phyloP scores from a whole-genome alignment of 2,113 vertebrate species.

The Tricholaema leucomelas region DNA sequence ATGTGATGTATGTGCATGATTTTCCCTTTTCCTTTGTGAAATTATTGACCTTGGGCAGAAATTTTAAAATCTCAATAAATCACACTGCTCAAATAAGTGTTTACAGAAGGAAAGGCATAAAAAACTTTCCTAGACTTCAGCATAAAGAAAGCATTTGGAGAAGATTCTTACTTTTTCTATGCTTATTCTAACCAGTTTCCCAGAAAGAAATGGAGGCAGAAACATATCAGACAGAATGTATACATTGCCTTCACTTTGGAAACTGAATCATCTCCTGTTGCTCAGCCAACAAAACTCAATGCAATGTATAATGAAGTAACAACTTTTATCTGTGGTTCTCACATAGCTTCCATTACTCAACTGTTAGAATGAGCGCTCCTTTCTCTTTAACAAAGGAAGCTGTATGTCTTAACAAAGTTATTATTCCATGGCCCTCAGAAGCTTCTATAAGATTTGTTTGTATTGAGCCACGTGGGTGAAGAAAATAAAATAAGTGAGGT shows the following conservation, averaged over 20 bases:
- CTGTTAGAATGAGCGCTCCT: not conserved
- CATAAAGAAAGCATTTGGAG: not conserved
- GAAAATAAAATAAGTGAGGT: not conserved
- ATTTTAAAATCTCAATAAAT: fast-evolving
- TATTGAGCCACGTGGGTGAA: not conserved
- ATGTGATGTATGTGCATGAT: not conserved
- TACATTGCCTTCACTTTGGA: not conserved
- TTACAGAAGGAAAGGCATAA: fast-evolving
- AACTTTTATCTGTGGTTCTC: not conserved
- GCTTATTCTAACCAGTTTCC: not conserved
- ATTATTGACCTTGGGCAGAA: not conserved
- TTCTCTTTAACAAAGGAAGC: not conserved
- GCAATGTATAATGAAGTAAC: not conserved
- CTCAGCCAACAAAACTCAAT: not conserved
- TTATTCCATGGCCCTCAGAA: not conserved
- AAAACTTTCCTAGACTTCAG: not conserved
- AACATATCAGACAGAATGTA: not conserved
- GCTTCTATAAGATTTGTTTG: not conserved
- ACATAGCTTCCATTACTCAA: not conserved
- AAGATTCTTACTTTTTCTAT: not conserved
- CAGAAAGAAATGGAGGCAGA: not conserved
- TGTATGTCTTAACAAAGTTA: not conserved
- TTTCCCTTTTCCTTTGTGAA: not conserved
- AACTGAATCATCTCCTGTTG: not conserved
- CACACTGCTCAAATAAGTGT: not conserved